Base-by-base conservation (phyloP, 2,888 invertebrate genomes). In the Dyspetes luteomarginatus region DNA sequence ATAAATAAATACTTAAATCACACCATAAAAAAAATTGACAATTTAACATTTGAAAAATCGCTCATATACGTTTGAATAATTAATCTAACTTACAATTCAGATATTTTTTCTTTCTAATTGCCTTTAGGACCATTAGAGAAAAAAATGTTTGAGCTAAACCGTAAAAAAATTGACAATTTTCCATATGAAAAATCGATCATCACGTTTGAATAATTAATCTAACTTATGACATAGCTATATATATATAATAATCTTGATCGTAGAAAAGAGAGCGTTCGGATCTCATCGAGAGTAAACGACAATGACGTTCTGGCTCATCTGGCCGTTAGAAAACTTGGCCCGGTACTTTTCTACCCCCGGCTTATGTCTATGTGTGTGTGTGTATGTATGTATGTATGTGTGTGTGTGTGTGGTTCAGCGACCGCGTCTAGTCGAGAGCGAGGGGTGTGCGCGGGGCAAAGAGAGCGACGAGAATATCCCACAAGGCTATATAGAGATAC, bases 351-450 rank as follows among this genome's bases (percentile, higher is more conserved):
- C 73, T 69, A 68, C 73, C 79, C 79, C 58, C 17, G 30, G 12
- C 5, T 12, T 36, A 30, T 24, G 19, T 52, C 19, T 4, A 52
- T n/a, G 12, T 19, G 52, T 9, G 17, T 22, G n/a, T 26, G 68
- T 24, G 55, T 48, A 12, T 41, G 36, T 64, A 12, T 36, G 7
- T 19, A 17, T 28, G 41, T 2, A 12, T 30, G 45, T 12, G 58
- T 72, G 19, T 36, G 5, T n/a, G 50, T 19, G 52, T 41, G 62
- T 76, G 24, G 74, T 67, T 81, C 72, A 77, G 68, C 77, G 81
- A 78, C 81, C 81, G 74, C 75, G 71, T 81, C 81, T 79, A 81
- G 79, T 75, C 74, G 73, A n/a, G 52, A 43, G 56, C 74, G 74
- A 78, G 78, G 80, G 69, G 74, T 26, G 62, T 22, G 45, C 50